Evolutionary conservation across 1,140 invertebrate species (phyloP), one percentile per base, ranked within the genome.

Genomic region (Tetramorium parvispinum): DNA sequence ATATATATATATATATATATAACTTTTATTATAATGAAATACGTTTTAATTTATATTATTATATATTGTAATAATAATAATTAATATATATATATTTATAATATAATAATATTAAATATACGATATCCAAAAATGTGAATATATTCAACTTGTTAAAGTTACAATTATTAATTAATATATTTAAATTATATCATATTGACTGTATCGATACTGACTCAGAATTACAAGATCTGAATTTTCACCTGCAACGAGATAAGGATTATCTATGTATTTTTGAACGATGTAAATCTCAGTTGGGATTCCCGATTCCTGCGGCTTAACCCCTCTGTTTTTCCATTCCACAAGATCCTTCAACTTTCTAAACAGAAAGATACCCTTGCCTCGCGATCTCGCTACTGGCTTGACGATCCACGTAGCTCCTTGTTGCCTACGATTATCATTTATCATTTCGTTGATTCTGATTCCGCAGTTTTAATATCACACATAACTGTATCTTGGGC

Each of bases 231-330:
- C 32, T 46, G 4, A 16, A 43, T 10, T 97, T 85, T 95, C 95
- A 78, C 97, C 96, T 93, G 96, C 96, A 65, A 97, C 95, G 16
- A 97, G 93, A 81, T 97, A 95, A 57, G 97, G 97, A 91, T 96
- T 95, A 66, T 95, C 93, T 70, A 97, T 94, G 88, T 97, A 97
- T 91, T 95, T 95, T 88, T 96, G 96, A 18, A 96, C 94, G 13
- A 96, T 88, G 88, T 94, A 96, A 71, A 89, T 92, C 63, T 95
- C 94, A 0, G 86, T 32, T 1, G 85, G 65, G n/a, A 61, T 86
- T 57, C 81, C 85, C 5, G 18, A 27, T 37, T 61, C 87, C 11
- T 89, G 88, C 0, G 27, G 59, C 6, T 57, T 65, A 32, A 63
- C 88, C 55, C 90, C 90, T 55, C 81, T 92, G 3, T 43, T 61